Evolutionary conservation across 1,140 invertebrate genomes (phyloP).

Genomic region (Leptinotarsa defecta): DNA sequence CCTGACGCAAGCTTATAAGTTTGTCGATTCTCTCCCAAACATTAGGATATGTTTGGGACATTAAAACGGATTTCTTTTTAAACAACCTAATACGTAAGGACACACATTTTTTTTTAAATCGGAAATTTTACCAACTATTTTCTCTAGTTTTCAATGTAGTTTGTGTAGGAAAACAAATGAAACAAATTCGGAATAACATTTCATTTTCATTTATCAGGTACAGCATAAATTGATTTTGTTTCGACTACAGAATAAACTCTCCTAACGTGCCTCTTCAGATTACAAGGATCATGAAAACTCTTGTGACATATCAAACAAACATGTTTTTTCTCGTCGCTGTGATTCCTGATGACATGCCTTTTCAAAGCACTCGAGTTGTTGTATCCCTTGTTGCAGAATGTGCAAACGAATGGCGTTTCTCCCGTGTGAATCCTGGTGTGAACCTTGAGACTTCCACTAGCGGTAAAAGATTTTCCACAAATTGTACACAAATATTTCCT

Average conservation of each 20-base stretch:
- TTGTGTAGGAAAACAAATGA: no score
- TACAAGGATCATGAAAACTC: slow-evolving; percentile 9
- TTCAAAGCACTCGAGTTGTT: slow-evolving; percentile 9
- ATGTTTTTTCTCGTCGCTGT: slow-evolving; percentile 9
- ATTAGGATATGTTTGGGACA: no score
- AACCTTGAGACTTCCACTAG: not conserved
- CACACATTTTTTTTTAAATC: no score
- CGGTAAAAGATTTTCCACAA: slow-evolving; percentile 17
- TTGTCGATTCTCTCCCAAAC: no score
- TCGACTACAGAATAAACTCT: slow-evolving; percentile 5
- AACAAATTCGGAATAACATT: no score
- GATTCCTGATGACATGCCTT: not conserved
- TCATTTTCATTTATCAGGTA: not conserved
- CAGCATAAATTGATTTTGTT: not conserved
- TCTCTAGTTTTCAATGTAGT: no score
- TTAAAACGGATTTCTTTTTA: no score
- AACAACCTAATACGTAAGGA: no score
- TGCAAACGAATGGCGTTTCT: slow-evolving; percentile 11
- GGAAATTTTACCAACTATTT: no score
- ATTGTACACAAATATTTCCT: slow-evolving; percentile 13
- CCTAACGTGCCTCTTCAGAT: slow-evolving; percentile 7
- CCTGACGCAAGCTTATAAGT: no score
- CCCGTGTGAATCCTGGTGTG: slow-evolving; percentile 23
- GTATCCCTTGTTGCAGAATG: slow-evolving; percentile 4
- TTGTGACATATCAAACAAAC: slow-evolving; percentile 13